phyloP scores from a whole-genome alignment of 2,113 vertebrate species.

The Puffinus mauretanicus region DNA sequence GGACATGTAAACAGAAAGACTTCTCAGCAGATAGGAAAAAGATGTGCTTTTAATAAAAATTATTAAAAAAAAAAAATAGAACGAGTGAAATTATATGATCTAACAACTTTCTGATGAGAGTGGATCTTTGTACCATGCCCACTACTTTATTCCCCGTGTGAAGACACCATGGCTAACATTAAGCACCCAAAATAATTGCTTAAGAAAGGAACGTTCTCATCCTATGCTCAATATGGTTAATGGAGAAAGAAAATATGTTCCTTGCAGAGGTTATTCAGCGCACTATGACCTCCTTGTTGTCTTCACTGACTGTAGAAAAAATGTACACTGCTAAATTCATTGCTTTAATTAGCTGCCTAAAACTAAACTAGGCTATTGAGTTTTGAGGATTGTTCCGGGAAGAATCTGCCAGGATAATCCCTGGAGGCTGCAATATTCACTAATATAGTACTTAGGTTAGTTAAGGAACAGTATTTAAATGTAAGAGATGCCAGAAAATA shows the following conservation, averaged over 20 bases:
- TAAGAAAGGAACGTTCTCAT: background rate
- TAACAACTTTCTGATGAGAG: background rate
- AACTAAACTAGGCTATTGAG: background rate
- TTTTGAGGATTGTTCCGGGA: background rate
- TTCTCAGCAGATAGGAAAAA: background rate
- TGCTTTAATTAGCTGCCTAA: slow-evolving; percentile 22
- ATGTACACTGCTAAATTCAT: background rate
- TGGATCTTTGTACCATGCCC: background rate
- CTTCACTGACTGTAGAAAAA: background rate
- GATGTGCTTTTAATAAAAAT: background rate
- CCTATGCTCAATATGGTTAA: background rate
- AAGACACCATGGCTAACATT: background rate
- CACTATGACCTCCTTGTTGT: background rate
- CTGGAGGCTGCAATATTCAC: background rate
- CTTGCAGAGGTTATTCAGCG: background rate
- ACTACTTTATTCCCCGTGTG: background rate
- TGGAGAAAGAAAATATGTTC: background rate
- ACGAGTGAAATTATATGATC: fast-evolving
- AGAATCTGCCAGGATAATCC: background rate
- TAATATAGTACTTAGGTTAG: background rate
- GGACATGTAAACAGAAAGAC: background rate
- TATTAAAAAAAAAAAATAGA: background rate
- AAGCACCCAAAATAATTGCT: background rate
- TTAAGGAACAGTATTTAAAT: slow-evolving; percentile 17
- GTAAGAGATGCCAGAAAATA: background rate